Evolutionary conservation across 2,113 vertebrate genomes (phyloP).

Genomic region (Alethe castanea): DNA sequence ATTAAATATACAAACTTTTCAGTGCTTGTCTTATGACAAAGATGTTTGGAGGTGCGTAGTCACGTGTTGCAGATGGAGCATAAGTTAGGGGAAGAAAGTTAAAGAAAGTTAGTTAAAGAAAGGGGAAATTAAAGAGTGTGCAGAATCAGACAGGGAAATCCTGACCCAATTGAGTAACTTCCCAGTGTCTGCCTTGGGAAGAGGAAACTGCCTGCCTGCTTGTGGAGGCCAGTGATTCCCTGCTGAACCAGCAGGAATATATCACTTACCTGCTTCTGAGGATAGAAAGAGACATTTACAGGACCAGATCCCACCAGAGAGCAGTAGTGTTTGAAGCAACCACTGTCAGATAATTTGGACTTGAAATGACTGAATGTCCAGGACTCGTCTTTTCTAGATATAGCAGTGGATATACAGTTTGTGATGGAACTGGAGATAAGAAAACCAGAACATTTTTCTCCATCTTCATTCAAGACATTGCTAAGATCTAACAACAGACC

Average conservation of each 20-base stretch:
- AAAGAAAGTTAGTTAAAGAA: not conserved
- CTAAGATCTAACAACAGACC: not conserved
- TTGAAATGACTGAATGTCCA: not conserved
- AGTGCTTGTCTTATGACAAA: not conserved
- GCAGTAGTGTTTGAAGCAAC: not conserved
- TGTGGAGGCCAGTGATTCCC: rapidly evolving
- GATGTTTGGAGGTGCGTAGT: not conserved
- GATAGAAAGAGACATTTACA: not conserved
- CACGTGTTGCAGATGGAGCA: not conserved
- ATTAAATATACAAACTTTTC: not conserved
- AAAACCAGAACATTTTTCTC: not conserved
- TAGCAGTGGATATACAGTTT: not conserved
- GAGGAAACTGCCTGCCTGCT: not conserved
- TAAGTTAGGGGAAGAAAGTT: not conserved
- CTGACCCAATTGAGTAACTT: not conserved
- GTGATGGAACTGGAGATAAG: not conserved
- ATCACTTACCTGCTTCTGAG: not conserved
- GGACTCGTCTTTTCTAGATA: not conserved
- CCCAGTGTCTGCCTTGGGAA: not conserved
- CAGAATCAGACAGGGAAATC: not conserved
- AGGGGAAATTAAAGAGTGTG: not conserved
- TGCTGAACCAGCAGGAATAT: not conserved
- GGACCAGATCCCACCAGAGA: not conserved
- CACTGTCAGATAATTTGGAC: not conserved
- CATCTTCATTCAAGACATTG: not conserved